Percentiles rank a stretch among this genome's conserved stretches.
Conservation (phyloP, 2,113 vertebrate genomes). For the Meleagris gallopavo region DNA sequence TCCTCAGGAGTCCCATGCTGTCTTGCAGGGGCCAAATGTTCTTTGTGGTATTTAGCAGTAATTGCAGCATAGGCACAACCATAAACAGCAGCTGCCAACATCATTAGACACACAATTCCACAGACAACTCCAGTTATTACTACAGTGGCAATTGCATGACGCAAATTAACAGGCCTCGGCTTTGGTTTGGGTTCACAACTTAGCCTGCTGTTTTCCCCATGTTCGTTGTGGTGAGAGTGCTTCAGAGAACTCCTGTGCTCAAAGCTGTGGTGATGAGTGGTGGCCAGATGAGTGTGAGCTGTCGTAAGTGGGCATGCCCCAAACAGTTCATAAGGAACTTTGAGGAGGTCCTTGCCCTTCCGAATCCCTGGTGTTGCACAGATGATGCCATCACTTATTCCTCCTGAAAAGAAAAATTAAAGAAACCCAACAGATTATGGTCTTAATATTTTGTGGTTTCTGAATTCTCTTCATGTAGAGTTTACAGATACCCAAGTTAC, state of each 20-base stretch:
- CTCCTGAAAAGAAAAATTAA: conserved; percentile 77
- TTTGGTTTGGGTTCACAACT: conserved; percentile 87
- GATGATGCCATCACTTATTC: conserved; percentile 85
- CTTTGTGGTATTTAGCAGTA: conserved; percentile 86
- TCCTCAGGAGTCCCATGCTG: conserved; percentile 66
- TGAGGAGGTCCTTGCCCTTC: conserved; percentile 87
- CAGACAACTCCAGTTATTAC: conserved; percentile 93
- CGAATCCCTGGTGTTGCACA: conserved; percentile 87
- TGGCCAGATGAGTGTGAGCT: conserved; percentile 78
- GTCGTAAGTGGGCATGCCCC: conserved; percentile 83
- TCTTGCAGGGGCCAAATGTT: conserved; percentile 61
- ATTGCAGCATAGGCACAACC: conserved; percentile 94
- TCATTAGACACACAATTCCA: conserved; percentile 94
- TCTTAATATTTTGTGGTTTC: not conserved
- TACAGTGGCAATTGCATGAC: conserved; percentile 92
- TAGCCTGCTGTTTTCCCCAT: not conserved
- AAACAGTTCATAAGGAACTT: conserved; percentile 92
- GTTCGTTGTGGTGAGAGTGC: conserved; percentile 20
- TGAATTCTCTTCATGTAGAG: not conserved
- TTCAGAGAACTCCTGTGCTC: conserved; percentile 72
- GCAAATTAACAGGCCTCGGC: conserved; percentile 84
- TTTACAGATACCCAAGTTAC: not conserved
- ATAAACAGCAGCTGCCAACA: conserved; percentile 92
- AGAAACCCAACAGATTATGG: not conserved
- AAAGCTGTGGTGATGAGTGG: conserved; percentile 75